These are phyloP conservation scores for Panorpa germanica DNA, from an alignment of 2,888 invertebrate genomes.

Conservation along the genomic window DNA sequence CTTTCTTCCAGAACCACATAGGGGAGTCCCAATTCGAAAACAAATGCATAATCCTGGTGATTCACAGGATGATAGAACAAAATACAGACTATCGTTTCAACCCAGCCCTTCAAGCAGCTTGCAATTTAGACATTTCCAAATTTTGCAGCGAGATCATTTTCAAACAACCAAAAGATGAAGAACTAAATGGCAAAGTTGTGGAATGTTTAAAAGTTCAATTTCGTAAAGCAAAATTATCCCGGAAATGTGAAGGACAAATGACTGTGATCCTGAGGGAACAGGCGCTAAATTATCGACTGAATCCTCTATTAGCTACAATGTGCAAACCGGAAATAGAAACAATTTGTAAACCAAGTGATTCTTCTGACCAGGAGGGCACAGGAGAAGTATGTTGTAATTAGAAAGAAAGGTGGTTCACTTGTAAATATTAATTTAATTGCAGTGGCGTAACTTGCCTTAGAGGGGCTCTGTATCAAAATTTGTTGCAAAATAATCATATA, in stretches of 20 bases:
- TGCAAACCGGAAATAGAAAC: slow-evolving; percentile 57
- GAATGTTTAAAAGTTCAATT: slow-evolving; percentile 70
- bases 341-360: slow-evolving; percentile 41
- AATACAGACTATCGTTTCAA: slow-evolving; percentile 82
- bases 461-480: no score
- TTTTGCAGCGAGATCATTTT: slow-evolving; percentile 38
- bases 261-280: slow-evolving; percentile 67
- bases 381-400: no score
- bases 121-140: slow-evolving; percentile 63
- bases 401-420: no score
- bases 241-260: slow-evolving; percentile 67
- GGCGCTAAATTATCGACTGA: slow-evolving; percentile 77
- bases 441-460: no score
- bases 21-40: no score
- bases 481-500: no score
- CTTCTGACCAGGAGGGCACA: no score
- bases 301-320: slow-evolving; percentile 66
- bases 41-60: no score
- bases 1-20: no score
- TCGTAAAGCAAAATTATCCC: slow-evolving; percentile 49
- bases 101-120: slow-evolving; percentile 61
- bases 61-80: slow-evolving; percentile 76
- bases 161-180: slow-evolving; percentile 39
- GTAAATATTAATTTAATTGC: no score
- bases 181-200: slow-evolving; percentile 67